Percentiles rank a stretch among this genome's conserved stretches.
phyloP scores from a whole-genome alignment of 2,797 vertebrate genomes.

The Leontocebus nigricollis region DNA sequence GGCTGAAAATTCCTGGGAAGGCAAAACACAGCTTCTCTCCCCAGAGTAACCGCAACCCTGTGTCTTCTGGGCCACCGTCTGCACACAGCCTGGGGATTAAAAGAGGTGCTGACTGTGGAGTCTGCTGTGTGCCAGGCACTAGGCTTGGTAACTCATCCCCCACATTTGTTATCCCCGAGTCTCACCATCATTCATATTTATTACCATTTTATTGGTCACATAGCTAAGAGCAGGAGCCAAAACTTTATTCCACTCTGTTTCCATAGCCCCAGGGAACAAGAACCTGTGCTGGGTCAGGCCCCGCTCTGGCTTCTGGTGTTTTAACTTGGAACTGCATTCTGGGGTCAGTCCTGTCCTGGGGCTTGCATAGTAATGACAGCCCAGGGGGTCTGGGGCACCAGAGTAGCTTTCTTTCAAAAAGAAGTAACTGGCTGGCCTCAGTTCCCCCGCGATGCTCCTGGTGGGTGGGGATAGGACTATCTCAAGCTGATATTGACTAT shows the following conservation, averaged over 20 bases:
- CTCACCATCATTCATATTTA: not conserved
- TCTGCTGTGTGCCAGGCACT: not conserved
- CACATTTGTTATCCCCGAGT: accelerated
- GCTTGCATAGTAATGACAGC: not conserved
- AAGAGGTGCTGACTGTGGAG: not conserved
- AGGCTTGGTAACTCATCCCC: not conserved
- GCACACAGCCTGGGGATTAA: not conserved
- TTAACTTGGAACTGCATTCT: not conserved
- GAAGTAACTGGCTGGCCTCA: not conserved
- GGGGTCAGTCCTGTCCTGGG: not conserved
- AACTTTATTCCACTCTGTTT: not conserved
- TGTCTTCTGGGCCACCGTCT: not conserved
- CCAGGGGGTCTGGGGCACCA: not conserved
- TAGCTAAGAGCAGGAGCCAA: not conserved
- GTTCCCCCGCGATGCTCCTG: not conserved
- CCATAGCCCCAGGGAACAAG: not conserved
- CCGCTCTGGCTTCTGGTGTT: not conserved
- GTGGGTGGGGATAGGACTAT: too few relatives aligned
- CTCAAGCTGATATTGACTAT: not conserved
- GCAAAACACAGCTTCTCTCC: not conserved
- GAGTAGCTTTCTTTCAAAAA: not conserved
- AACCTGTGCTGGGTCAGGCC: not conserved
- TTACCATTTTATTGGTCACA: not conserved
- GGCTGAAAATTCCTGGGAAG: not conserved
- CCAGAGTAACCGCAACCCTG: not conserved